Base-by-base conservation (phyloP, 2,888 invertebrate genomes). In the Synanthedon formicaeformis region DNA sequence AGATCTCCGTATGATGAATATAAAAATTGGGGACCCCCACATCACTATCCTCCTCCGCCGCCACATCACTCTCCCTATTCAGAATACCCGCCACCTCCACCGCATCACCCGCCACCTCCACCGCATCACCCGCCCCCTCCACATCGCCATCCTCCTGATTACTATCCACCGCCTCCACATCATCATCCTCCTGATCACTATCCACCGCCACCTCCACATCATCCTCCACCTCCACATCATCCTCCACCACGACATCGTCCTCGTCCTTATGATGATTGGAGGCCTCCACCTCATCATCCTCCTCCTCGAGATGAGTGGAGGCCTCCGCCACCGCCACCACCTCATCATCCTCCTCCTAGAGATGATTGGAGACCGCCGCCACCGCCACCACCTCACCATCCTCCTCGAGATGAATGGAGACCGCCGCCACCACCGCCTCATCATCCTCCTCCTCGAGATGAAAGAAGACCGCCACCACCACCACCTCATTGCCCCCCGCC, bases 191-290 rank as follows among this genome's bases (percentile, higher is more conserved):
- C 54, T 3, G 53, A 23, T 8, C 34, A 53, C 48, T 51, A 16
- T 13, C 54, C 55, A 16, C 55, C 56, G 23, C 56, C 58, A 3
- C 55, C 58, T 16, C 53, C 52, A 14, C 51, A 51, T 13, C 52
- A 48, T 12, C 40, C 48, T 6, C 56, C 57, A 40, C 62, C 64
- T 13, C 61, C 56, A 23, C 56, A 55, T 50, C 52, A 48, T 12
- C 40, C 48, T 6, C 56, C 57, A 40, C 62, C 64, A 14, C 61
- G 56, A 23, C 56, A 55, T 50, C 52, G 41, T 48, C 50, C 51
- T 13, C 50, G 34, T 13, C 54, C 45, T 2, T 34, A 48, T 16
- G 48, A 45, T 50, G 53, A 55, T 50, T 12, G 51, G 23, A 40
- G 50, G 12, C 40, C 50, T 18, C 56, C 52, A n/a, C 60, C 58